phyloP scores from a whole-genome alignment of 1,140 invertebrate species.

The Phymorhynchus buccinoides region DNA sequence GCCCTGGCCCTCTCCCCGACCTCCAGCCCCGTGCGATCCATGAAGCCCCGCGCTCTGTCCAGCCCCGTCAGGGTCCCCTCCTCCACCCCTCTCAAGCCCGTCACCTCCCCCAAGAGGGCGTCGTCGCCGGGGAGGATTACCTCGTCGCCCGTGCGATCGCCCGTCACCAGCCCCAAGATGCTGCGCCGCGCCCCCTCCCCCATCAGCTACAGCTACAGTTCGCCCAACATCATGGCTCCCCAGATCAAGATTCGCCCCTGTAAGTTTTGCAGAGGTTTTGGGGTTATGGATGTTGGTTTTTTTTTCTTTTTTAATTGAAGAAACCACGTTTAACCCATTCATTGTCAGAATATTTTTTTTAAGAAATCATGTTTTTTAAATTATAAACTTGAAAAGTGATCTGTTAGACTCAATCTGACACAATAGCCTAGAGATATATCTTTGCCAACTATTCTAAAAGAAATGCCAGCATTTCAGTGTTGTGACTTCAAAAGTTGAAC shows the following conservation, averaged over 20 bases:
- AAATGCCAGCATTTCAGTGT: no score
- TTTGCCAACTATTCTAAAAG: no score
- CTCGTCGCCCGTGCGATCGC: slow-evolving; percentile 54
- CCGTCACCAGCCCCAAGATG: slow-evolving; percentile 65
- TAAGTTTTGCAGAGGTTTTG: slow-evolving; percentile 51
- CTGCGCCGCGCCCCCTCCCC: slow-evolving; percentile 68
- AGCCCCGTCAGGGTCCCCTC: slow-evolving; percentile 66
- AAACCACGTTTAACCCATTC: no score
- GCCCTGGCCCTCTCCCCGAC: slow-evolving; percentile 60
- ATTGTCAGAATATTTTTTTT: no score
- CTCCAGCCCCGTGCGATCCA: slow-evolving; percentile 58
- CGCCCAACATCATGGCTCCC: slow-evolving; percentile 71
- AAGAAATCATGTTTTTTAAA: no score
- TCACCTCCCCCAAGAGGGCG: slow-evolving; percentile 49
- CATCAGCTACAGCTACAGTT: slow-evolving; percentile 72
- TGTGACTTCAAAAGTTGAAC: no score
- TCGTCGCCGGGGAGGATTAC: slow-evolving; percentile 52
- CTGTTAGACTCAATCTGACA: no score
- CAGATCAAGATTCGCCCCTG: slow-evolving; percentile 67
- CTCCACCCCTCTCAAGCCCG: slow-evolving; percentile 58
- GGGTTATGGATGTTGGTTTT: no score
- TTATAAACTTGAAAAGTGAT: no score
- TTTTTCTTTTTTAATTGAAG: no score
- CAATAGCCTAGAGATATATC: no score
- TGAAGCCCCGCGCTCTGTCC: slow-evolving; percentile 60